Conservation (phyloP, 2,797 vertebrate genomes). For the Synaphobranchus kaupii region DNA sequence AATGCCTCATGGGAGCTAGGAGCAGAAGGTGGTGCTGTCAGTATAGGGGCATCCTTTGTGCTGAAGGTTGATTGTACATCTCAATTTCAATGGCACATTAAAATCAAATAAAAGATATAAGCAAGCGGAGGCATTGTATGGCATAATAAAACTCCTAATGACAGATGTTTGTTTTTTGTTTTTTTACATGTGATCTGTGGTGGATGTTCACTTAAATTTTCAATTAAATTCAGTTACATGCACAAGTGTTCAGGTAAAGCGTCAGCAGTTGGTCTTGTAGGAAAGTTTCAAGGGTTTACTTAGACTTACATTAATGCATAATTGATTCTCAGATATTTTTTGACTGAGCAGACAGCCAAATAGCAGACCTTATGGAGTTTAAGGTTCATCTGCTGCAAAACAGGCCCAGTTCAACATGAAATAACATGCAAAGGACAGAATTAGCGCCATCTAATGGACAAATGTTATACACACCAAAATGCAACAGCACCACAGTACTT, state of each 20-base stretch:
- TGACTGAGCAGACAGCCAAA: neutral
- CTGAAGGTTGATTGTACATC: neutral
- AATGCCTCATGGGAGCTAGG: neutral
- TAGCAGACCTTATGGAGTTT: no score
- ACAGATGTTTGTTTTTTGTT: no score
- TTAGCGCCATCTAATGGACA: conserved; percentile 24
- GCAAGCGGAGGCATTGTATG: no score
- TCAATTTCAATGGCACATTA: neutral
- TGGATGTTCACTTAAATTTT: no score
- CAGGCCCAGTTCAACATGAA: neutral
- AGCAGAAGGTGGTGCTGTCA: neutral
- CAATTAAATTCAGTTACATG: neutral
- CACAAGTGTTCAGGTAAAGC: neutral
- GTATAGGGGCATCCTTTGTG: neutral
- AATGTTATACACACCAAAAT: neutral
- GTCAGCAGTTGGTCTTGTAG: neutral
- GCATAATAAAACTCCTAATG: no score
- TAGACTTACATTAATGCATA: conserved; percentile 29
- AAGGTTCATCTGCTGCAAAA: no score
- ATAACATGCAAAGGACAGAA: neutral
- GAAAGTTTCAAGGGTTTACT: neutral
- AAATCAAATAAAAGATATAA: no score
- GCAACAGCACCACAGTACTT: neutral
- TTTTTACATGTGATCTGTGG: no score
- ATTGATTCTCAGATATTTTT: conserved; percentile 46